These are phyloP conservation scores for Clinocottus analis DNA, from an alignment of 2,113 vertebrate genomes.

Conservation along the genomic window DNA sequence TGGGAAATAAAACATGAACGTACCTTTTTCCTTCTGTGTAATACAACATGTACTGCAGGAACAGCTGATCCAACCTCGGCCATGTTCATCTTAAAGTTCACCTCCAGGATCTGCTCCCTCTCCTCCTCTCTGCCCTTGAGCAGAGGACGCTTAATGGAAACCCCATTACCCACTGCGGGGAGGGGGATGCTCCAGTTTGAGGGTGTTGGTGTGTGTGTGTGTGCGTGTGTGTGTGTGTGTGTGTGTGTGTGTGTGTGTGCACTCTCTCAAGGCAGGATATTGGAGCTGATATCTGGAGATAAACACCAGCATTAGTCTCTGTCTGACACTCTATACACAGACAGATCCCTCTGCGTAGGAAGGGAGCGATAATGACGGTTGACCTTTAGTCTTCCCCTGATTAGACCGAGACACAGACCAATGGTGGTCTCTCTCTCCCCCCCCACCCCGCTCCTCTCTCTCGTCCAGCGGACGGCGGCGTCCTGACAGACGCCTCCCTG, in stretches of 20 bases:
- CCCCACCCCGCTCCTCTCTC: slow-evolving; percentile 25
- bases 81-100: no score
- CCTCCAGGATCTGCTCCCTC: no score
- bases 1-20: no score
- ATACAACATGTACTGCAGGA: no score
- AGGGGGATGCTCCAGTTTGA: slow-evolving; percentile 53
- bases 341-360: slow-evolving; percentile 33
- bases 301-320: slow-evolving; percentile 79
- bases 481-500: slow-evolving; percentile 52
- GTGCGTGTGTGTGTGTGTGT: slow-evolving; percentile 49
- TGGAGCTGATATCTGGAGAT: slow-evolving; percentile 76
- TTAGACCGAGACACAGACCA: slow-evolving; percentile 73
- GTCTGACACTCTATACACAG: slow-evolving; percentile 71
- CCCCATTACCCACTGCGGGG: slow-evolving; percentile 62
- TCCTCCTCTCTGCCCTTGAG: slow-evolving; percentile 69
- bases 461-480: slow-evolving; percentile 44
- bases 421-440: slow-evolving; percentile 68
- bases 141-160: slow-evolving; percentile 74
- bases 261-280: slow-evolving; percentile 68
- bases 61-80: no score
- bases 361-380: slow-evolving; percentile 70
- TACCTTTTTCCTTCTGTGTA: no score
- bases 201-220: slow-evolving; percentile 40
- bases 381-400: slow-evolving; percentile 72
- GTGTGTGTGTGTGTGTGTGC: slow-evolving; percentile 46